These are phyloP conservation scores for Arvicanthis niloticus DNA, from an alignment of 2,113 vertebrate genomes.

Conservation along the genomic window DNA sequence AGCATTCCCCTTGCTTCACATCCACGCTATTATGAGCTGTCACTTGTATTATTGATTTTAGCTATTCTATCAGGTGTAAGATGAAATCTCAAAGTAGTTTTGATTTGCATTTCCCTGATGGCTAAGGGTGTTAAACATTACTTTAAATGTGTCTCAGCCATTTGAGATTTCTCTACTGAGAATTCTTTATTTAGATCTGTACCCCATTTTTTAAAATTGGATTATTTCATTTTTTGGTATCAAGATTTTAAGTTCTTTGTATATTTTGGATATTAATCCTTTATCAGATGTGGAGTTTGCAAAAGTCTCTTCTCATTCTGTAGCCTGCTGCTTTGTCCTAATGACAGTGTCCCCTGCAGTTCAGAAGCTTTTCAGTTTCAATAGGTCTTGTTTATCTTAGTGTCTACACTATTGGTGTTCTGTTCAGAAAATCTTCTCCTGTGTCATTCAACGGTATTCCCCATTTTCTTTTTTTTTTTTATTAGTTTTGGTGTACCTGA, in stretches of 20 bases:
- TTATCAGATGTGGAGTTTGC: not conserved
- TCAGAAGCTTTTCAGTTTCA: not conserved
- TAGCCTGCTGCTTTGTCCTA: not conserved
- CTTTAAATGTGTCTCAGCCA: not conserved
- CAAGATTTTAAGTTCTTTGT: not conserved
- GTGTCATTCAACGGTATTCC: not conserved
- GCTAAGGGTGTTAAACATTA: no score
- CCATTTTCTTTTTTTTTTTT: not conserved
- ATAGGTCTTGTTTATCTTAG: not conserved
- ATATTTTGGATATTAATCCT: not conserved
- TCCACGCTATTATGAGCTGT: no score
- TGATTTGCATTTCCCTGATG: no score
- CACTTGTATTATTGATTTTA: no score
- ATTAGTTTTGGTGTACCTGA: not conserved
- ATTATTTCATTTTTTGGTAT: not conserved
- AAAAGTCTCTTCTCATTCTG: not conserved
- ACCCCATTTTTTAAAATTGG: not conserved
- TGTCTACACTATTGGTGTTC: not conserved
- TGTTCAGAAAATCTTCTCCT: not conserved
- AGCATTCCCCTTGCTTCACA: no score
- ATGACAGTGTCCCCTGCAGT: not conserved
- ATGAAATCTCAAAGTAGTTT: no score
- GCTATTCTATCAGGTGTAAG: no score
- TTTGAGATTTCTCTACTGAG: not conserved
- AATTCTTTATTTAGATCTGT: not conserved